Evolutionary conservation across 2,797 vertebrate genomes (phyloP), one percentile per base, ranked within the genome.

Genomic region (Gouania willdenowi): DNA sequence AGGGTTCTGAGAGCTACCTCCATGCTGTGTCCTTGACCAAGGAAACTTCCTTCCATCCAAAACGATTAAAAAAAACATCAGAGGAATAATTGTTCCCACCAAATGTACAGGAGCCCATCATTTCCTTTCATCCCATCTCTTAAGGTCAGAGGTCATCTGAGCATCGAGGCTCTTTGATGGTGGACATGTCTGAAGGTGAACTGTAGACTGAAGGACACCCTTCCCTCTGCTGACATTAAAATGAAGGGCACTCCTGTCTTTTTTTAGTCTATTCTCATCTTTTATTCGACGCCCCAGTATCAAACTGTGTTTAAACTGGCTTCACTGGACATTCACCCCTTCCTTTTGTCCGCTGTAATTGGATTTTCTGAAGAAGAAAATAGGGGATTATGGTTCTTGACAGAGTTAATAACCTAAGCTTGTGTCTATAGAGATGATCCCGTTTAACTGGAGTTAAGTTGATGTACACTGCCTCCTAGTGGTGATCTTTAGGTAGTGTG

Each of bases 391-490:
- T 19, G 23, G 16, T 18, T 65, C 14, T 41, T 33, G 26, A 29
- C 15, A 49, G 40, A 29, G n/a, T 39, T 35, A 49, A 46, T 54
- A 32, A 33, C 23, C 24, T 20, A 11, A 60, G 24, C 32, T 3
- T 16, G 1, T 13, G 12, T 35, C 24, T n/a, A 50, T 9, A 43
- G 5, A 26, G 13, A 41, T 40, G 1, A 23, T 29, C 21, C 22
- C 4, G 5, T 8, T 20, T 7, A 22, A 12, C 7, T 7, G 15
- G 3, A 4, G 26, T 11, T 7, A 14, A 15, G 5, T 2, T 17
- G 11, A 40, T 7, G 2, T 24, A 52, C 33, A 57, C 38, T 57
- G 58, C 71, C 70, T 4, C 69, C 71, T 68, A 60, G 55, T 74
- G 81, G 66, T 3, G 12, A 33, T 4, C 5, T 25, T 0, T 15